Evolutionary conservation across 2,113 vertebrate species (phyloP).

Genomic region (Hoplias malabaricus): DNA sequence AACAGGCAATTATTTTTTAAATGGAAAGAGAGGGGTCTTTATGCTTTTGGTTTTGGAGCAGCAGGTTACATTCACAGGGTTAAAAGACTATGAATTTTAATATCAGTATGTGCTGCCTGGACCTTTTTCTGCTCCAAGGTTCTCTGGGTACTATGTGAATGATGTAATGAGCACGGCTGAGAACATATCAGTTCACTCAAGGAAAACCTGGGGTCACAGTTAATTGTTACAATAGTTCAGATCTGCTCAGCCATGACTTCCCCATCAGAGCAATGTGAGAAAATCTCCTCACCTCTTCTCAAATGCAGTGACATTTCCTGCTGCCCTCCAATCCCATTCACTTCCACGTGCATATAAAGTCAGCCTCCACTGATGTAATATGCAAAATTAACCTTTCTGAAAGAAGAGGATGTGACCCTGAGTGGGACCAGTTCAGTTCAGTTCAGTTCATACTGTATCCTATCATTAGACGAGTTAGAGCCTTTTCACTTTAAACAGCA

Average conservation of each 20-base stretch:
- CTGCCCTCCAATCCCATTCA: background rate
- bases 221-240: conserved; percentile 34
- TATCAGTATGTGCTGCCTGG: background rate
- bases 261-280: background rate
- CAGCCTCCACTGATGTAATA: conserved; percentile 17
- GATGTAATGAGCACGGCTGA: conserved; percentile 5
- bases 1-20: background rate
- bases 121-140: conserved; percentile 25
- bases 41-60: background rate
- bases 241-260: conserved; percentile 32
- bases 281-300: conserved; percentile 18
- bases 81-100: conserved; percentile 16
- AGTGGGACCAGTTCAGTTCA: conserved; percentile 13
- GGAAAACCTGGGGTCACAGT: conserved; percentile 29
- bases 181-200: conserved; percentile 22
- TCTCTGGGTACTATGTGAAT: conserved; percentile 1
- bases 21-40: background rate
- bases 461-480: conserved; percentile 15
- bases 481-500: conserved; percentile 24
- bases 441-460: conserved; percentile 32
- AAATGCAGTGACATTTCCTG: conserved; percentile 47
- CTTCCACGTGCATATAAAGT: conserved; percentile 6
- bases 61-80: background rate
- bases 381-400: conserved; percentile 45
- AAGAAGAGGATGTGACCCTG: conserved; percentile 38